Percentiles rank a stretch among this genome's conserved stretches.
These are phyloP conservation scores for Arnoldichthys spilopterus DNA, from an alignment of 2,797 vertebrate species.

Conservation along the genomic window DNA sequence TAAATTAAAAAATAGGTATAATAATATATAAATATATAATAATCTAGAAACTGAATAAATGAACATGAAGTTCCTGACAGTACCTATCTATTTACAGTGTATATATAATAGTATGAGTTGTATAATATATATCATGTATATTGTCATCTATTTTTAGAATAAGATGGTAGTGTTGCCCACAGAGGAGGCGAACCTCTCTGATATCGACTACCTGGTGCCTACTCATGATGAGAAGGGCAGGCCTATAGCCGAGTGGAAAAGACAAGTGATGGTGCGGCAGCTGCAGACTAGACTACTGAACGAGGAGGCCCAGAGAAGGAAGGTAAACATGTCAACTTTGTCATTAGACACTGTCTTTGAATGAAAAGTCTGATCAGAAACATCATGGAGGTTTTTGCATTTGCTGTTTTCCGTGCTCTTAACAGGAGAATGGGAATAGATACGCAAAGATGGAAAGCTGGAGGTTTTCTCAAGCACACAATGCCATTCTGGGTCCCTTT, in stretches of 20 bases:
- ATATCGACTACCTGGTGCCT: slow-evolving; percentile 91
- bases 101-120: not conserved
- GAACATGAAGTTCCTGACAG: not conserved
- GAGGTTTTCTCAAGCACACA: slow-evolving; percentile 89
- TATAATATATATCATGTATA: not conserved
- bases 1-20: no score
- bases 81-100: not conserved
- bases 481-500: slow-evolving; percentile 92
- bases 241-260: slow-evolving; percentile 94
- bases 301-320: slow-evolving; percentile 80
- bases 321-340: slow-evolving; percentile 64
- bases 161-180: slow-evolving; percentile 80
- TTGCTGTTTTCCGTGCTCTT: not conserved
- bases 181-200: slow-evolving; percentile 82
- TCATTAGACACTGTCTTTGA: not conserved
- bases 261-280: slow-evolving; percentile 94
- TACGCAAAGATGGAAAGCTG: slow-evolving; percentile 78
- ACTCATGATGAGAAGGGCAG: slow-evolving; percentile 87
- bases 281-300: slow-evolving; percentile 84
- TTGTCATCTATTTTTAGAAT: slow-evolving; percentile 62
- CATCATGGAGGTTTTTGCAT: not conserved
- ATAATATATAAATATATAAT: not conserved
- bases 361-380: not conserved
- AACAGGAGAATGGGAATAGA: slow-evolving; percentile 72
- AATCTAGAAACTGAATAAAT: not conserved